phyloP scores from a whole-genome alignment of 2,888 invertebrate species.

The Microplitis deprimator region DNA sequence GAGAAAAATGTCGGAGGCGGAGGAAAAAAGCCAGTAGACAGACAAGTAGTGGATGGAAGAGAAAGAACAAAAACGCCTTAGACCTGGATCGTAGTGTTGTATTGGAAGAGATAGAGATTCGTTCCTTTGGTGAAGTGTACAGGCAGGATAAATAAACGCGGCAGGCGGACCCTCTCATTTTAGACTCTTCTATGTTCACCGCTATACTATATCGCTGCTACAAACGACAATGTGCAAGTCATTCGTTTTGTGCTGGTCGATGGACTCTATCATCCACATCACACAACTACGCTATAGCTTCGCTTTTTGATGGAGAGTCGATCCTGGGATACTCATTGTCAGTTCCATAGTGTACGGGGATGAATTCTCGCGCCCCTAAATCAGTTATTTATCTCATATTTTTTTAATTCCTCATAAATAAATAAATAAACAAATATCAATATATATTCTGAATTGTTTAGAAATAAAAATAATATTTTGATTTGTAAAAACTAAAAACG shows the following conservation, averaged over 20 bases:
- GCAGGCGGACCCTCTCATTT: slow-evolving; percentile 68
- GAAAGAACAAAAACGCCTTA: slow-evolving; percentile 11
- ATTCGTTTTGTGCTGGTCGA: slow-evolving; percentile 35
- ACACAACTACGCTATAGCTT: background rate
- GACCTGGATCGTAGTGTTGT: slow-evolving; percentile 9
- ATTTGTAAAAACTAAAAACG: too few species aligned
- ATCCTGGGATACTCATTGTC: slow-evolving; percentile 5
- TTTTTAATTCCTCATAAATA: background rate
- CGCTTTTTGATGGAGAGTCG: slow-evolving; percentile 6
- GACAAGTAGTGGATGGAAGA: slow-evolving; percentile 8
- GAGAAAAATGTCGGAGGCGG: background rate
- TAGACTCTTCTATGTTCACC: slow-evolving; percentile 65
- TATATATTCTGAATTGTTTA: background rate
- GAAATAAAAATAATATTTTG: too few species aligned
- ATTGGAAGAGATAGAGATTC: slow-evolving; percentile 37
- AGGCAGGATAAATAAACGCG: slow-evolving; percentile 69
- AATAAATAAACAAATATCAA: background rate
- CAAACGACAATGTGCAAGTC: slow-evolving; percentile 27
- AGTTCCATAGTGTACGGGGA: background rate
- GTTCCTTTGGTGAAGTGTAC: slow-evolving; percentile 36
- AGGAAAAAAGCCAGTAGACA: slow-evolving; percentile 20
- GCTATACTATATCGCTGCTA: slow-evolving; percentile 14
- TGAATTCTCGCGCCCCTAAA: slow-evolving; percentile 8
- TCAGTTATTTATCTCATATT: slow-evolving; percentile 5
- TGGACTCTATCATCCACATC: slow-evolving; percentile 2